phyloP scores from a whole-genome alignment of 2,113 vertebrate species.

The Oreotrochilus melanogaster region DNA sequence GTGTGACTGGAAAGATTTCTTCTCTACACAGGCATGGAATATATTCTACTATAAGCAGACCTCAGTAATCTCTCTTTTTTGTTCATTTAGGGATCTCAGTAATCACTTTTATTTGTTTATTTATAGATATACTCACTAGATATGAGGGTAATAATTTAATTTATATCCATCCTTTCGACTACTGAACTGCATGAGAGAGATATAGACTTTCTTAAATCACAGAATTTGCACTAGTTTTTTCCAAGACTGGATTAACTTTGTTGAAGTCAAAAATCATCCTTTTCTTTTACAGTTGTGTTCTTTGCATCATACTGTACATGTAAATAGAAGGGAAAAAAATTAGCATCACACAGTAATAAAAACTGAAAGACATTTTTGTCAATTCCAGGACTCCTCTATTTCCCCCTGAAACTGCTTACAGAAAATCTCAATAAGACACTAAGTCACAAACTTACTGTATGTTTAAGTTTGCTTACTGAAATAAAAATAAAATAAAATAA shows the following conservation, averaged over 20 bases:
- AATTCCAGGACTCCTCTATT: not conserved
- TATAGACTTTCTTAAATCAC: not conserved
- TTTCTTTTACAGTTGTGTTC: not conserved
- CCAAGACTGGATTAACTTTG: not conserved
- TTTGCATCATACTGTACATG: not conserved
- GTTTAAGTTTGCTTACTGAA: not conserved
- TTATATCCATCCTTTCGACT: not conserved
- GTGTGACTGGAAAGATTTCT: not conserved
- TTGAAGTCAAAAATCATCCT: not conserved
- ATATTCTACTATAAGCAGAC: not conserved
- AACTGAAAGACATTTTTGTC: not conserved
- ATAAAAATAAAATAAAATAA: not conserved
- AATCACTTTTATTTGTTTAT: not conserved
- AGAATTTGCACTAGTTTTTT: not conserved
- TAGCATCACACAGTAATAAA: not conserved
- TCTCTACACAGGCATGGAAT: not conserved
- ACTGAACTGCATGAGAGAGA: not conserved
- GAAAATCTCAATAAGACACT: not conserved
- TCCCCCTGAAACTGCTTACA: fast-evolving
- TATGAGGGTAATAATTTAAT: not conserved
- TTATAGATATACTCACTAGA: not conserved
- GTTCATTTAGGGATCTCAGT: not conserved
- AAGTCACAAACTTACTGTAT: not conserved
- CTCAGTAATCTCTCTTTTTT: not conserved
- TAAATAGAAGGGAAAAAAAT: not conserved